Conservation (phyloP, 2,888 invertebrate genomes). For the Bellardia pandia region DNA sequence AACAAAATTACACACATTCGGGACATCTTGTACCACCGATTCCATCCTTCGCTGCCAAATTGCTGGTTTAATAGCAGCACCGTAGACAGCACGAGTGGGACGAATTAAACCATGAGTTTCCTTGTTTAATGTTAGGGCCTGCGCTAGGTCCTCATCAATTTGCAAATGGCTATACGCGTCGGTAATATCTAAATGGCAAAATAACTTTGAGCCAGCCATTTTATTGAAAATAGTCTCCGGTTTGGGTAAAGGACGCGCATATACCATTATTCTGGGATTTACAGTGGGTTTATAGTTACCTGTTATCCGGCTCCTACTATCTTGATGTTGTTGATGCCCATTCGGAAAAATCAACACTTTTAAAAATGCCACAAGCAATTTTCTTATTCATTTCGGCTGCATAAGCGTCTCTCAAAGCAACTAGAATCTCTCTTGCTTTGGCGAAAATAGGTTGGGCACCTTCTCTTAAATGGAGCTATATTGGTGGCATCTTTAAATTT, state of each 20-base stretch:
- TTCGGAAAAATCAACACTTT: conserved; percentile 52
- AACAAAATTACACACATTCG: conserved; percentile 36
- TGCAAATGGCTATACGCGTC: conserved; percentile 48
- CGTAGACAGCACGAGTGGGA: conserved; percentile 37
- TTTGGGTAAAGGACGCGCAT: conserved; percentile 33
- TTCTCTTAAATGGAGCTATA: conserved; percentile 34
- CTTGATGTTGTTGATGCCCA: conserved; percentile 43
- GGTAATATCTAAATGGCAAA: conserved; percentile 40
- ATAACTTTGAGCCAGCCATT: conserved; percentile 15
- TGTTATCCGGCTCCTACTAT: conserved; percentile 43
- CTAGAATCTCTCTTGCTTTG: not conserved
- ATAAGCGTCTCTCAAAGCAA: not conserved
- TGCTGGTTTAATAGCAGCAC: conserved; percentile 37
- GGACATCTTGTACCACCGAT: conserved; percentile 28
- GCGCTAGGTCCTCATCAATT: conserved; percentile 31
- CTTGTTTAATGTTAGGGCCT: conserved; percentile 50
- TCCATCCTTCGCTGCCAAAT: conserved; percentile 55
- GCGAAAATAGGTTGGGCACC: conserved; percentile 13
- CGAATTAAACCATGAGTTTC: conserved; percentile 37
- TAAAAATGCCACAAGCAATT: too few species aligned
- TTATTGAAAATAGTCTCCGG: conserved; percentile 16
- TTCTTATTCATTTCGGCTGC: not conserved
- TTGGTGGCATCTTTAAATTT: conserved; percentile 33
- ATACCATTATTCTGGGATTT: conserved; percentile 52
- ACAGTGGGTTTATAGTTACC: conserved; percentile 68